Conservation (phyloP, 1,140 invertebrate genomes). For the Rhagoletis zephyria region DNA sequence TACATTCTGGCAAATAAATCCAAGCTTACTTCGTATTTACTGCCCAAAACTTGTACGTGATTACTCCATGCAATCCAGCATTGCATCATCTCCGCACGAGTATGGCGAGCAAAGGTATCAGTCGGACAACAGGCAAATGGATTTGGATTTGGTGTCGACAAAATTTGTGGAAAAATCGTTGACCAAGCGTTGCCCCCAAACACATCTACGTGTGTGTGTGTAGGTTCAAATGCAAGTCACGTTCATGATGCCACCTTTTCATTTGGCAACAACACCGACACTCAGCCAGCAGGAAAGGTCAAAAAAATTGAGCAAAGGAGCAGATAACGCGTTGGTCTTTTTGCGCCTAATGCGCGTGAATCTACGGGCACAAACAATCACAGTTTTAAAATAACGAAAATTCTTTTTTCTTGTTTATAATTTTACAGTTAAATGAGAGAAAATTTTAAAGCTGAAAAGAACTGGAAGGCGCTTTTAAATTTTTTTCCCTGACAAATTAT, state of each 20-base stretch:
- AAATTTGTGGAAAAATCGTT: not conserved
- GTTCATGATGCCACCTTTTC: not conserved
- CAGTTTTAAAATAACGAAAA: too few relatives aligned
- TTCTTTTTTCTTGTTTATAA: too few relatives aligned
- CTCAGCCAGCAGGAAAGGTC: not conserved
- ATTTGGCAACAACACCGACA: not conserved
- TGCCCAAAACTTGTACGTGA: not conserved
- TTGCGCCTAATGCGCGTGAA: not conserved
- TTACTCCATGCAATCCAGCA: not conserved
- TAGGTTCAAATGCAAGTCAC: constrained; percentile 16
- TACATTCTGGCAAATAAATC: constrained; percentile 17
- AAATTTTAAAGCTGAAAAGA: too few relatives aligned
- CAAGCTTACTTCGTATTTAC: constrained; percentile 28
- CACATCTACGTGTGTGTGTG: too few relatives aligned
- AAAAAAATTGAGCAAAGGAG: not conserved
- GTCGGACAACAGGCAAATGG: constrained; percentile 17
- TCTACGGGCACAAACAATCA: not conserved
- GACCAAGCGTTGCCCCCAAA: not conserved
- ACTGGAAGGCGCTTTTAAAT: too few relatives aligned
- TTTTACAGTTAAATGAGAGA: too few relatives aligned
- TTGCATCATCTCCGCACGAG: not conserved
- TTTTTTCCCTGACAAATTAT: too few relatives aligned
- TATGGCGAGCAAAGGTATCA: constrained; percentile 4
- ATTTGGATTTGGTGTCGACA: not conserved
- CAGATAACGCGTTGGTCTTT: not conserved